Evolutionary conservation across 2,888 invertebrate genomes (phyloP), one percentile per base, ranked within the genome.

Genomic region (Parascotia fuliginaria): DNA sequence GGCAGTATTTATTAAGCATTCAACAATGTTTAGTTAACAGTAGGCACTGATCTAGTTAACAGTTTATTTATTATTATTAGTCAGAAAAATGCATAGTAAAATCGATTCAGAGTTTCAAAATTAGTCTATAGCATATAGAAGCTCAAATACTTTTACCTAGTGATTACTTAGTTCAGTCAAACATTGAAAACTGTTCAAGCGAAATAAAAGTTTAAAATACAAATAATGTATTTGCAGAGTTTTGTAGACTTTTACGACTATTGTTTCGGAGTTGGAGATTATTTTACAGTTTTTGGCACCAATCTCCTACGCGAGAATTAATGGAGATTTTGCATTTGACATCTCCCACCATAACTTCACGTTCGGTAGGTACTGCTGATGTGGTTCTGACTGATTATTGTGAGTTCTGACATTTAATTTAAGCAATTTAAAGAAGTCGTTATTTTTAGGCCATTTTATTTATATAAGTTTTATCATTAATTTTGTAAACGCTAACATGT

Each of bases 271-370:
- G 70, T 70, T 68, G 49, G 57, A 66, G 49, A 73, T 73, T 68
- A 77, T 79, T 82, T 79, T 65, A 70, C 73, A 70, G 70, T 71
- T 78, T 81, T 79, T 79, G 79, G 78, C 73, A 70, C 64, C 44
- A 49, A 40, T 52, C 45, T 50, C 50, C 53, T 45, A 56, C 60
- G 43, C 11, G 38, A 52, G 61, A 73, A 81, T 81, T 76, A 77
- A 82, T 78, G 70, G 73, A 46, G 45, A 34, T 41, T 15, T 71
- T 82, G 83, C 60, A 52, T 77, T 70, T 81, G 83, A 81, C 83
- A 67, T 65, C 69, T 65, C 45, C 55, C 52, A 72, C 73, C 54
- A 75, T 79, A 70, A 73, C 58, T 73, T 64, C 36, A 28, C 34
- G 12, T 47, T 45, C 55, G 68, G 47, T 56, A 57, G 68, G 47